Evolutionary conservation across 2,888 invertebrate species (phyloP), one percentile per base, ranked within the genome.

Genomic region (Coronaproctus castanopsis): DNA sequence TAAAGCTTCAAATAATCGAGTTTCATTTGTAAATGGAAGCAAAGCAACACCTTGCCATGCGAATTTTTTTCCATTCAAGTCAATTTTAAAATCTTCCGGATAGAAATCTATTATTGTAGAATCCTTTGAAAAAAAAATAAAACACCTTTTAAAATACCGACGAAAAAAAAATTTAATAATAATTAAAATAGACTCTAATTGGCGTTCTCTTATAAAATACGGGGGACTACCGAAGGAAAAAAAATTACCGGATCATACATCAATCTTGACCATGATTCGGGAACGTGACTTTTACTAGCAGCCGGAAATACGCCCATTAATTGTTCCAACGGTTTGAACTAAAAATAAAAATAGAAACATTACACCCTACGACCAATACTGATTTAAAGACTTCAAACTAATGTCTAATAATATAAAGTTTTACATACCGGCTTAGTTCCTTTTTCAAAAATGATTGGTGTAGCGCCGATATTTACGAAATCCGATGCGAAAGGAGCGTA

Each of bases 401-500:
- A n/a, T n/a, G n/a, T n/a, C n/a, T n/a, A n/a, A n/a, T n/a, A n/a
- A n/a, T n/a, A n/a, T n/a, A n/a, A n/a, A n/a, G n/a, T n/a, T n/a
- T n/a, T n/a, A 52, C 79, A 78, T 73, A 89, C 90, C 62, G 98
- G 98, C 70, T 80, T 76, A 0, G 96, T 95, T 58, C 82, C 84
- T 68, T 77, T 82, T 70, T 89, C 88, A 72, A 98, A 99, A 70
- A 83, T 80, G 1, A 88, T 87, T 54, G 86, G 83, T 1, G 93
- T 75, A 1, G 87, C 86, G 58, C 81, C 80, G 59, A 98, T 85
- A 70, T 93, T 88, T 62, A 89, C 80, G 75, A 99, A 98, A 76
- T 99, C 98, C 0, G 96, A 96, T 2, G 98, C 98, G 75, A 98
- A 98, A 5, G 98, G 98, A 20, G 98, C 97, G 76, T 99, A 98